Conservation (phyloP, 23 tunicate species). For the Diplosoma virens region DNA sequence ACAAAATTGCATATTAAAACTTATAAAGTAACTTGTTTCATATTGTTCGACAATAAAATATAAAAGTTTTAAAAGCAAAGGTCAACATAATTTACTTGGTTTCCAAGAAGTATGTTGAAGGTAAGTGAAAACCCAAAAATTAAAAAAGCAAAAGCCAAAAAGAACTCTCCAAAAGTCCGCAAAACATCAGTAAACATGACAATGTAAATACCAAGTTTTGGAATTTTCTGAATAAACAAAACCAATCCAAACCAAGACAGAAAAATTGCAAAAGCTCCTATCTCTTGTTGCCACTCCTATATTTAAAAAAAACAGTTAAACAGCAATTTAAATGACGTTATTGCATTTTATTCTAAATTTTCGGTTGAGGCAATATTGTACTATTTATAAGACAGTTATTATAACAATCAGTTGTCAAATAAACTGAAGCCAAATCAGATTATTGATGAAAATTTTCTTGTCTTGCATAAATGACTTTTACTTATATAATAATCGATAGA, state of each 20-base stretch:
- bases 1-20: no score
- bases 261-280: conserved; percentile 92
- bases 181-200: conserved; percentile 94
- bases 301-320: no score
- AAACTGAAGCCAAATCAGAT: no score
- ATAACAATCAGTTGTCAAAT: no score
- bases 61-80: no score
- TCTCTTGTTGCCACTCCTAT: conserved; percentile 94
- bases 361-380: background rate
- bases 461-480: no score
- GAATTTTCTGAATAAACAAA: conserved; percentile 94
- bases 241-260: conserved; percentile 96
- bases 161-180: conserved; percentile 87
- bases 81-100: conserved; percentile 86
- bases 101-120: conserved; percentile 81
- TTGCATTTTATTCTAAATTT: background rate
- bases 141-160: conserved; percentile 81
- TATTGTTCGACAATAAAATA: no score
- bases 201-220: conserved; percentile 84
- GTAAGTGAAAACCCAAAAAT: conserved; percentile 91
- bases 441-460: no score
- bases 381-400: no score
- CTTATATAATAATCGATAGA: no score
- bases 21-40: no score
- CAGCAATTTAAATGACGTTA: background rate